Evolutionary conservation across 2,113 vertebrate genomes (phyloP), one percentile per base, ranked within the genome.

Genomic region (Paratilapia polleni): DNA sequence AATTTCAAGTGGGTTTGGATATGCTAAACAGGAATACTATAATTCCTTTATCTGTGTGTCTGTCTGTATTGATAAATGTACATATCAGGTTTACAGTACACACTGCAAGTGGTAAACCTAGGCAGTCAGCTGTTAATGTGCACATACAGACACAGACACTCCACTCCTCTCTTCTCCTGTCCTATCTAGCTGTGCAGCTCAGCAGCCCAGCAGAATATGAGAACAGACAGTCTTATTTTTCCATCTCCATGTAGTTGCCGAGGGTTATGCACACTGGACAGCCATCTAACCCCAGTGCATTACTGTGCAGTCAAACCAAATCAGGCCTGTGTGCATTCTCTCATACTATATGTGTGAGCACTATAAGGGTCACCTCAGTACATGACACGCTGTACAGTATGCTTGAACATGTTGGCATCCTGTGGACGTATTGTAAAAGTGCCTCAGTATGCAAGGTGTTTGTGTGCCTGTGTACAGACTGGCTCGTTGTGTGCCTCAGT

Each of bases 161-260:
- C 38, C 8, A 28, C 76, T 77, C n/a, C 52, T 38, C 14, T 86
- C 19, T 20, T 47, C 38, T 34, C n/a, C 78, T 59, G 19, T 92
- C 70, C 78, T 81, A 73, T 90, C 81, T 81, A 28, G 57, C 81
- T 74, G 43, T 85, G 87, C 79, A 49, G 84, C 62, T 91, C 84
- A 91, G 86, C 74, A 75, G 66, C 76, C 31, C 62, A 58, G 80
- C 87, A 77, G 82, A 88, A 89, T 86, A 92, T 92, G 54, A 85
- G 79, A 88, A 85, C 78, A 87, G 88, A 91, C 91, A 88, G 82
- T 84, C 60, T 91, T 91, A 88, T 85, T 91, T 89, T 90, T 90
- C 85, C 36, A 87, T 90, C 79, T 87, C 66, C 47, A 63, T 87
- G 82, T 87, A 85, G 83, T 84, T 91, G 91, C 93, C 41, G 57